Conservation (phyloP, 1,140 invertebrate genomes). For the Euwallacea fornicatus region DNA sequence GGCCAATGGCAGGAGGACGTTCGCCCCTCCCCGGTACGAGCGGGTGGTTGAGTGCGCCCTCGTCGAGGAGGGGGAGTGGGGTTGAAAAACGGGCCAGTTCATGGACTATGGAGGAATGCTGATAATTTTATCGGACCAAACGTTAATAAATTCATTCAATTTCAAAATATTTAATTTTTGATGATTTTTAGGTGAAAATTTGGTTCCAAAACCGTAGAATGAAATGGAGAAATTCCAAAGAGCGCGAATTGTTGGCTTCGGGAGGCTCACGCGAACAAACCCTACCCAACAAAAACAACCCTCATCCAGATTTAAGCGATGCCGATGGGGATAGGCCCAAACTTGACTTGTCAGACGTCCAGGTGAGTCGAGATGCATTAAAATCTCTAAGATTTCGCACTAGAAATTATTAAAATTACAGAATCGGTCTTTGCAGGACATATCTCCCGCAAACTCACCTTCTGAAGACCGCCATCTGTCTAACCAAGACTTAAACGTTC, state of each 20-base stretch:
- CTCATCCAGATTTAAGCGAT: conserved; percentile 93
- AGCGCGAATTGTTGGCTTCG: conserved; percentile 87
- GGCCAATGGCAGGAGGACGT: conserved; percentile 36
- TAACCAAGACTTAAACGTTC: conserved; percentile 7
- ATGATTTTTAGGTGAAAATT: conserved; percentile 81
- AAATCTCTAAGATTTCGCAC: too few species aligned
- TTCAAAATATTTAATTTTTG: neutral
- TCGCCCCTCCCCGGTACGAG: conserved; percentile 28
- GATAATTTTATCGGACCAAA: conserved; percentile 26
- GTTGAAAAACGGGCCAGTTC: conserved; percentile 20
- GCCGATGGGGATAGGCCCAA: conserved; percentile 77
- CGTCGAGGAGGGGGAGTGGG: neutral
- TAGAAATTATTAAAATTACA: too few species aligned
- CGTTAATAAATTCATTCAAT: neutral
- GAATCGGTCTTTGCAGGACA: conserved; percentile 44
- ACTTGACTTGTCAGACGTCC: conserved; percentile 57
- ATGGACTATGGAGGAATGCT: conserved; percentile 23
- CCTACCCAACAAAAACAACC: conserved; percentile 95
- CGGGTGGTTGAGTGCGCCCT: conserved; percentile 23
- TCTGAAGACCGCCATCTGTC: conserved; percentile 42
- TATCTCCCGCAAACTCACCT: conserved; percentile 54
- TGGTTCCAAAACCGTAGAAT: conserved; percentile 96
- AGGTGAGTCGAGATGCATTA: conserved; percentile 17
- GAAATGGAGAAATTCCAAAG: conserved; percentile 98
- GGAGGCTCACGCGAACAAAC: conserved; percentile 94